A percentile compares a stretch with the other conserved stretches of the same genome.
Conservation (phyloP, 2,113 vertebrate genomes). For the Trematocara nigrifrons region DNA sequence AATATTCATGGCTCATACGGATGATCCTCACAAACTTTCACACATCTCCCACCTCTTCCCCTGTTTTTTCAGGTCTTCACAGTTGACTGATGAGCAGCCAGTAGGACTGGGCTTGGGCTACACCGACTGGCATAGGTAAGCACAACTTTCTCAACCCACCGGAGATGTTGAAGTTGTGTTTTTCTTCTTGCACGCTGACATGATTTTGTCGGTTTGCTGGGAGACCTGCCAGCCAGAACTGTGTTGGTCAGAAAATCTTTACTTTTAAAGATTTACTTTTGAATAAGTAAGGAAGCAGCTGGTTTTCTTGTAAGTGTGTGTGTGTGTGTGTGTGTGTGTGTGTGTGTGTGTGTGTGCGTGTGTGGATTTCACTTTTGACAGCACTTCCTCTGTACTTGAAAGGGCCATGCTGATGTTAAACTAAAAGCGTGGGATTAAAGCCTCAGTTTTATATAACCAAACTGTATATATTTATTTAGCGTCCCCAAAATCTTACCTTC, state of each 20-base stretch:
- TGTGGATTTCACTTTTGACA: not conserved
- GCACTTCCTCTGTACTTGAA: not conserved
- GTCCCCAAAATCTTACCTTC: not conserved
- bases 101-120: conserved; percentile 27
- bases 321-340: not conserved
- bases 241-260: not conserved
- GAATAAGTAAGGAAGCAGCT: not conserved
- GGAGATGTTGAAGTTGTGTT: not conserved
- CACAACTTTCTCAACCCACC: not conserved
- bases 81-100: conserved; percentile 40
- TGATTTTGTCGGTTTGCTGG: not conserved
- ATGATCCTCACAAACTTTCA: not conserved
- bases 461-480: not conserved
- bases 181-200: not conserved
- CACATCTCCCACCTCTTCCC: not conserved
- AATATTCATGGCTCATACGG: not conserved
- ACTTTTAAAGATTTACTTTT: not conserved
- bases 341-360: not conserved
- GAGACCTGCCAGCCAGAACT: not conserved
- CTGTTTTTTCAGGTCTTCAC: conserved; percentile 20
- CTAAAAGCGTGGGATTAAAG: not conserved
- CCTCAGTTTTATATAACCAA: not conserved
- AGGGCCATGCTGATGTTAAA: not conserved
- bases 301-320: not conserved
- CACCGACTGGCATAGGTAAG: conserved; percentile 55